Evolutionary conservation across 1,140 invertebrate genomes (phyloP).

Genomic region (Platorchestia sp.): DNA sequence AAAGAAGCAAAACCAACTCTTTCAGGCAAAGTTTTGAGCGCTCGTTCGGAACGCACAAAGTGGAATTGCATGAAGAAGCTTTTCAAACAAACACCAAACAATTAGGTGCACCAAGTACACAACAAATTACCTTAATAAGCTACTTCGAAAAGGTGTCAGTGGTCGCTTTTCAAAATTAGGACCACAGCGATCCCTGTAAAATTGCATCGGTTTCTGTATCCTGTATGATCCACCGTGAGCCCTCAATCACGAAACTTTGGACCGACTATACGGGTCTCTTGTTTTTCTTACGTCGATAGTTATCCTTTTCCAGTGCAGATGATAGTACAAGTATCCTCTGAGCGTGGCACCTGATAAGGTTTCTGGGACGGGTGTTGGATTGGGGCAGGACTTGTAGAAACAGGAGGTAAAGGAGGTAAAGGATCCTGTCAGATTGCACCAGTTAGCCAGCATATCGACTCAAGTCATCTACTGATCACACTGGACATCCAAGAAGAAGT

Average conservation of each 20-base stretch:
- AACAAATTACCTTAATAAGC: not conserved
- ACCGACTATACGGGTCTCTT: constrained; percentile 17
- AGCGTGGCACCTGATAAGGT: constrained; percentile 4
- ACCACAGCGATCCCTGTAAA: not conserved
- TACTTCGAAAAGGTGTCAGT: not conserved
- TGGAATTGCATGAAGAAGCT: not conserved
- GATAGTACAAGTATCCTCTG: constrained; percentile 16
- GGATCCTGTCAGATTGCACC: constrained; percentile 10
- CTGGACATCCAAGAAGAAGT: not conserved
- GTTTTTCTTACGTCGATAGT: constrained; percentile 44
- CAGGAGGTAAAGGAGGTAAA: constrained; percentile 47
- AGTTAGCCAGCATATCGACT: constrained; percentile 50
- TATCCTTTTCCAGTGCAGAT: constrained; percentile 42
- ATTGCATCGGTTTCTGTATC: not conserved
- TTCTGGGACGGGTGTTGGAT: not conserved
- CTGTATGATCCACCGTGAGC: not conserved
- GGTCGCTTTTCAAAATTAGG: not conserved
- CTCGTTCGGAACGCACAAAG: not conserved
- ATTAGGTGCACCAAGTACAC: not conserved
- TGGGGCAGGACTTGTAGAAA: not conserved
- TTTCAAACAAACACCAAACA: not conserved
- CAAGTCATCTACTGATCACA: constrained; percentile 34
- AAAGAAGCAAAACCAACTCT: not conserved
- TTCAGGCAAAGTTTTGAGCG: not conserved
- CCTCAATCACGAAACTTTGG: constrained; percentile 36